phyloP scores from a whole-genome alignment of 1,140 invertebrate genomes.

The Trichonephila clavata region DNA sequence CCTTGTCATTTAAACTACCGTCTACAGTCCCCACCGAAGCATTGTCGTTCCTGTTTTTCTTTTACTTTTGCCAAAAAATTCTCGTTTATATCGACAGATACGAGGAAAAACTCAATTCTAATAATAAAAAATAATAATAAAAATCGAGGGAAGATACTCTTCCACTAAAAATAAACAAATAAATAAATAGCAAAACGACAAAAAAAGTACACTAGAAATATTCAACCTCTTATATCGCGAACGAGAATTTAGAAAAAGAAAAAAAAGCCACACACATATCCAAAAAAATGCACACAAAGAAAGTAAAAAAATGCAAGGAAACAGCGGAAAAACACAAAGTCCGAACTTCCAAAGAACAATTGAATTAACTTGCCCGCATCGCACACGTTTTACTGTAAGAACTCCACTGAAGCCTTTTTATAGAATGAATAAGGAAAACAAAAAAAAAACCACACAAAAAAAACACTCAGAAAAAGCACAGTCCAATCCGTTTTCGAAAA shows the following conservation, averaged over 20 bases:
- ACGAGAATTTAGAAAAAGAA: slow-evolving; percentile 10
- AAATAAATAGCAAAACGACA: slow-evolving; percentile 24
- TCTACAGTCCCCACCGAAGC: too few relatives aligned
- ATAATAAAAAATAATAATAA: background rate
- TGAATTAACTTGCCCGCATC: slow-evolving; percentile 65
- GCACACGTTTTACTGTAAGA: slow-evolving; percentile 52
- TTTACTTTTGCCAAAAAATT: background rate
- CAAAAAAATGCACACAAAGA: background rate
- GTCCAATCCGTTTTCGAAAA: slow-evolving; percentile 52
- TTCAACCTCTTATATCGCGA: background rate
- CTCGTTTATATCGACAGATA: background rate
- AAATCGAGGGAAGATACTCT: background rate
- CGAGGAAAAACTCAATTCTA: background rate
- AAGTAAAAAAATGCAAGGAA: slow-evolving; percentile 4
- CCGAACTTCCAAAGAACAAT: slow-evolving; percentile 49
- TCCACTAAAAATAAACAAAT: background rate
- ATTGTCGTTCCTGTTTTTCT: background rate
- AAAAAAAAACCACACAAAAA: background rate
- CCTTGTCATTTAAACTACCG: background rate
- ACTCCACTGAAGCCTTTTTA: slow-evolving; percentile 53
- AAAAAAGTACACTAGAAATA: slow-evolving; percentile 12
- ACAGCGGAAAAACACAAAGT: slow-evolving; percentile 51
- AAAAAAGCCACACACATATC: background rate
- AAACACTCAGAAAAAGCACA: background rate
- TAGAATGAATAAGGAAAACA: slow-evolving; percentile 51